Base-by-base conservation (phyloP, 2,113 vertebrate genomes). In the Tylochromis polylepis region DNA sequence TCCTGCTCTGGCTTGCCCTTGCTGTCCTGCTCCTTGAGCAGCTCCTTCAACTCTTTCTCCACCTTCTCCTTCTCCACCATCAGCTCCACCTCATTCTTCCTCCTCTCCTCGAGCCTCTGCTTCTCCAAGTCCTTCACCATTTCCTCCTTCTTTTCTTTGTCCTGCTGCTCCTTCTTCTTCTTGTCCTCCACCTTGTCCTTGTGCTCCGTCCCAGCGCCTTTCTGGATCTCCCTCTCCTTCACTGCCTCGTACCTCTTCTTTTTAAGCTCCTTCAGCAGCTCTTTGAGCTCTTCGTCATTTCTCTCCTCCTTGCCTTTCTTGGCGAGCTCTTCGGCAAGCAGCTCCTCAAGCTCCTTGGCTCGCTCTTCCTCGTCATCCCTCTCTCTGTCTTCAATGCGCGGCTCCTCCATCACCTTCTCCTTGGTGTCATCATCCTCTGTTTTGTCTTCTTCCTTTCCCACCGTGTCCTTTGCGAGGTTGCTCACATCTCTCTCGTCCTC, bases 51-150 rank as follows among this genome's bases (percentile, higher is more conserved):
- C 75, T 96, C 93, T 75, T 95, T 94, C 90, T 94, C 87, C 86
- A 95, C 94, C 85, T 95, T 95, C 84, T 93, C 96, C 43, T 96
- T 96, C 93, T 97, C 97, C 56, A 96, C 95, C 95, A 96, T 94
- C 75, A 92, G 92, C 91, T 97, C 93, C 82, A 87, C 90, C 87
- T 94, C 91, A 1, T 86, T 94, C 79, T 91, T 95, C 88, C 67
- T 91, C 85, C 92, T 84, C 80, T 94, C 90, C 65, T 91, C 95
- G 1, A 87, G 62, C 81, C 67, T 92, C 90, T 92, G 83, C 65
- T 90, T 87, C 70, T 94, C 91, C 38, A 59, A 2, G 6, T 93
- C 87, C 15, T 88, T 91, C 9, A 18, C 75, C 16, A 88, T 89
- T 46, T 81, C 81, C 43, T 75, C 85, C 6, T 83, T 56, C 43